Evolutionary conservation across 2,888 invertebrate genomes (phyloP).

Genomic region (Notodonta ziczac): DNA sequence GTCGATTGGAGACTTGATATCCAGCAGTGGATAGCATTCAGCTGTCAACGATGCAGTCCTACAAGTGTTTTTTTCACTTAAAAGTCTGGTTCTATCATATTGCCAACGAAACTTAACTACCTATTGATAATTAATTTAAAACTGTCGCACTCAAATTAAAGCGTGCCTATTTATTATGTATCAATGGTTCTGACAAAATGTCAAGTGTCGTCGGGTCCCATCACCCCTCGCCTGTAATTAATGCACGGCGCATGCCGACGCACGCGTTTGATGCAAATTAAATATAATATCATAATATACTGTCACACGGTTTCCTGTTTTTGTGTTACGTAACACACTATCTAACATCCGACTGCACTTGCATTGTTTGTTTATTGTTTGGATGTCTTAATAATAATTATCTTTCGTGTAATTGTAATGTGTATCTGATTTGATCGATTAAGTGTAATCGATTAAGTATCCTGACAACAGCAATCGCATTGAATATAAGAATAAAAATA

Average conservation of each 20-base stretch:
- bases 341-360: constrained; percentile 33
- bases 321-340: constrained; percentile 42
- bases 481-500: no score
- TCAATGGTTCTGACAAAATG: constrained; percentile 19
- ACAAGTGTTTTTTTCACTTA: no score
- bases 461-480: no score
- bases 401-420: not conserved
- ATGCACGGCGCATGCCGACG: constrained; percentile 45
- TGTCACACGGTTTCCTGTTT: constrained; percentile 55
- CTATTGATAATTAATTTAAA: not conserved
- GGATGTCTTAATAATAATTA: not conserved
- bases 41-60: no score
- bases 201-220: constrained; percentile 23
- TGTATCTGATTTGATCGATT: not conserved
- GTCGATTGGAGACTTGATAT: no score
- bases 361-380: constrained; percentile 12
- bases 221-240: constrained; percentile 41
- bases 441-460: not conserved
- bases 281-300: constrained; percentile 44
- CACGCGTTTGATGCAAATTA: constrained; percentile 50
- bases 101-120: not conserved
- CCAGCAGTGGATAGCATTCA: no score
- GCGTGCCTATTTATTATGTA: constrained; percentile 16
- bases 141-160: not conserved
- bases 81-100: no score